Percentiles rank a stretch among this genome's conserved stretches.
phyloP scores from a whole-genome alignment of 1,140 invertebrate species.

The Atta texana region DNA sequence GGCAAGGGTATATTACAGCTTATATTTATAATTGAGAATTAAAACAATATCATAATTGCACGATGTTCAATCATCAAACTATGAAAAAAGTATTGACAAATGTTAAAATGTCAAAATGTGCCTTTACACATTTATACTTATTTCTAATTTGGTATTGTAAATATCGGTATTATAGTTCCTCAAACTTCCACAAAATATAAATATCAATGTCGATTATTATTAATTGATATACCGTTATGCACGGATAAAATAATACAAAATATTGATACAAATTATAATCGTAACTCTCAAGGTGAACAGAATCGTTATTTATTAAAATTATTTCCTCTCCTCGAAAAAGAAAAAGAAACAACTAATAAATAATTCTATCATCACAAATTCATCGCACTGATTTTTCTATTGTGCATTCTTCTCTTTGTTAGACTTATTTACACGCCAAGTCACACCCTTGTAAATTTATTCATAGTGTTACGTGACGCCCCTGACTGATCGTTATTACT shows the following conservation, averaged over 20 bases:
- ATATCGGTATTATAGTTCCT: not conserved
- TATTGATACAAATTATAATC: not conserved
- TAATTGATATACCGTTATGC: not conserved
- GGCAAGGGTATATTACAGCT: not conserved
- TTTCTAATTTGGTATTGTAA: not conserved
- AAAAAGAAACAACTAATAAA: not conserved
- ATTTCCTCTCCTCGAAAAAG: not conserved
- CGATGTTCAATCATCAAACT: not conserved
- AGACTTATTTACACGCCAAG: constrained; percentile 14
- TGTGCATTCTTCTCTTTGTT: constrained; percentile 10
- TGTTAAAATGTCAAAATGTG: not conserved
- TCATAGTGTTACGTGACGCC: constrained; percentile 5
- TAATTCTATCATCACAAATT: not conserved
- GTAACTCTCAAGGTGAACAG: not conserved
- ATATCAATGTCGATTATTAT: not conserved
- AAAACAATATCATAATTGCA: not conserved
- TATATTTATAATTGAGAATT: not conserved
- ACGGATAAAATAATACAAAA: not conserved
- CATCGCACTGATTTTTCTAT: constrained; percentile 14
- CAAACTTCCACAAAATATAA: not conserved
- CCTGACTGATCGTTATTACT: constrained; percentile 16
- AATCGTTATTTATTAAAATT: constrained; percentile 22
- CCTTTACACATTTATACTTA: not conserved
- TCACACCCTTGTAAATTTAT: constrained; percentile 18
- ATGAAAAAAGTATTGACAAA: constrained; percentile 4